Base-by-base conservation (phyloP, 1,140 invertebrate species). In the Camponotus pennsylvanicus region DNA sequence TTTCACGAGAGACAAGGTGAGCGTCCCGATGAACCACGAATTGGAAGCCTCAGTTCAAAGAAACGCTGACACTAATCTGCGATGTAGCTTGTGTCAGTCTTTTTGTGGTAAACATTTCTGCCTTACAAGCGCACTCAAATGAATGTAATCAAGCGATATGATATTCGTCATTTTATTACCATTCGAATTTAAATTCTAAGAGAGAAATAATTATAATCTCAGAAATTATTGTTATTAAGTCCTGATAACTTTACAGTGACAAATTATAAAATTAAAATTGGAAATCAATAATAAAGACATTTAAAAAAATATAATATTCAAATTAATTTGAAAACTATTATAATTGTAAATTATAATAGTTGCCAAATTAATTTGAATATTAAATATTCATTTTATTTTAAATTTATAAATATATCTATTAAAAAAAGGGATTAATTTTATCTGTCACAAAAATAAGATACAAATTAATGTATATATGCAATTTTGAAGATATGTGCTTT, bases 21-120 rank as follows among this genome's bases (percentile, higher is more conserved):
- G 13, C 77, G 15, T 57, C 21, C n/a, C 69, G 32, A 83, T 75
- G 69, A 83, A 75, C 69, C 15, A 55, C 18, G 32, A 83, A 49
- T 71, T 61, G 32, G 40, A 73, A 18, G 27, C 27, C n/a, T 75
- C 55, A 49, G 18, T 7, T 73, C 13, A 75, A 83, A 83, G 32
- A 83, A 83, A 73, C 4, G 79, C 69, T 61, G 79, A 83, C 69
- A 49, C 55, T 61, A 73, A 75, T 83, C 55, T 75, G 13, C 18
- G 21, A 13, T 1, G 13, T 11, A 80, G 21, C 77, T 7, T 59
- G 45, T 18, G 37, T 57, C 67, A 71, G 27, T 37, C 32, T 83
- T 83, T 61, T 75, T 75, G 8, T 40, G 18, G n/a, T 75, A 83
- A 83, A 83, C 69, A 75, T 49, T 61, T 13, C 27, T 27, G 52